phyloP scores from a whole-genome alignment of 2,888 invertebrate genomes.

The Oligia latruncula region DNA sequence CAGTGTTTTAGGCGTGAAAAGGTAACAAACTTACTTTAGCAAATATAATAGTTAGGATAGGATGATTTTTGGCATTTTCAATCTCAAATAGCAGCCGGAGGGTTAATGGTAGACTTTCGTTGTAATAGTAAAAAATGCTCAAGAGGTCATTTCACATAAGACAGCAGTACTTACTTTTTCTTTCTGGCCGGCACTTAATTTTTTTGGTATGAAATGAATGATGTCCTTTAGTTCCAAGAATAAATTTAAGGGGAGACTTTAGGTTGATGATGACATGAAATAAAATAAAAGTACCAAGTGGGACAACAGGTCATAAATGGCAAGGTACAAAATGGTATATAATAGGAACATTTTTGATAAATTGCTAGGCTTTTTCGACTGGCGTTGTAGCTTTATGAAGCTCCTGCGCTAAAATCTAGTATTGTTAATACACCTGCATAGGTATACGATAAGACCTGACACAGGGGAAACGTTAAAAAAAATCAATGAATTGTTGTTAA shows the following conservation, averaged over 20 bases:
- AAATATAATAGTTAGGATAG: no score
- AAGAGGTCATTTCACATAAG: no score
- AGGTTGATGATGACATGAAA: not conserved
- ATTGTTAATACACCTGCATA: not conserved
- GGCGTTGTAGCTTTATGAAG: not conserved
- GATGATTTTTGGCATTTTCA: no score
- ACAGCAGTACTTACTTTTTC: no score
- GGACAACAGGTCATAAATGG: not conserved
- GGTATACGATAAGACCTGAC: not conserved
- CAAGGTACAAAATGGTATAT: not conserved
- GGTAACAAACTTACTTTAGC: no score
- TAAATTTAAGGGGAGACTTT: not conserved
- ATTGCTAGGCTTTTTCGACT: not conserved
- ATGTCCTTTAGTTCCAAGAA: not conserved
- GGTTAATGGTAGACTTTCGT: no score
- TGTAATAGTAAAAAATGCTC: no score
- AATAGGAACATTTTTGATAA: not conserved
- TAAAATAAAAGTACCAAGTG: not conserved
- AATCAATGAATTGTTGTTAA: constrained; percentile 3
- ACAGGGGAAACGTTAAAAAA: constrained; percentile 4
- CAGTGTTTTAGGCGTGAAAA: no score
- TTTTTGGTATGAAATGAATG: no score
- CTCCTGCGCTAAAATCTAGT: not conserved
- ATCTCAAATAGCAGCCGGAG: no score
- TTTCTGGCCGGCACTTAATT: no score